phyloP scores from a whole-genome alignment of 2,797 vertebrate genomes.

The Naso thynnoides region DNA sequence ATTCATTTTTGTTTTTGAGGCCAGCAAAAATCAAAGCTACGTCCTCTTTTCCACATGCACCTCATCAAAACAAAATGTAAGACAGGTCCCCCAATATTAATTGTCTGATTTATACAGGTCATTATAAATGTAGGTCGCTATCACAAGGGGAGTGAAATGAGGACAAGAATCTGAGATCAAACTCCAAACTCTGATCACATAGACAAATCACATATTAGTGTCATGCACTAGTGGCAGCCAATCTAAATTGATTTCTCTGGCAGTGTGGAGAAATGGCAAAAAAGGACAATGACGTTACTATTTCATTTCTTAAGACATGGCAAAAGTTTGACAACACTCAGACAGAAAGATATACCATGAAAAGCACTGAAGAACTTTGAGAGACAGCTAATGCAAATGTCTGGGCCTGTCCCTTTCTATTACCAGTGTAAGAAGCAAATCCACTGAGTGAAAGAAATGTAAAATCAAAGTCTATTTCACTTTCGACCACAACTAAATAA shows the following conservation, averaged over 20 bases:
- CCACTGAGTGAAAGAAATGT: neutral
- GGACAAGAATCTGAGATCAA: conserved; percentile 33
- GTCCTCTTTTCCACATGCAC: conserved; percentile 40
- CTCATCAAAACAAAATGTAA: conserved; percentile 33
- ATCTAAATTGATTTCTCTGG: conserved; percentile 48
- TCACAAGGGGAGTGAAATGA: conserved; percentile 30
- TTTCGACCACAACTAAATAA: neutral
- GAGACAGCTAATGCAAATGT: neutral
- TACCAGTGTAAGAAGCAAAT: neutral
- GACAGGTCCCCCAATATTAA: no score
- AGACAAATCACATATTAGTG: conserved; percentile 35
- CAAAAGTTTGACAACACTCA: conserved; percentile 12
- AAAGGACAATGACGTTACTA: neutral
- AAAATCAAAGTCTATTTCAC: neutral
- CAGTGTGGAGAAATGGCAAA: conserved; percentile 20
- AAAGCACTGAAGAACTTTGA: neutral
- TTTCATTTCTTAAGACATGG: conserved; percentile 3
- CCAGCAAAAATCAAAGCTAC: conserved; percentile 51
- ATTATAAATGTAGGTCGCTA: conserved; percentile 22
- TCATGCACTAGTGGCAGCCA: conserved; percentile 23
- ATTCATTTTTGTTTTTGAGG: conserved; percentile 57
- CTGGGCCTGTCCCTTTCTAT: neutral
- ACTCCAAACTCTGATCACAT: conserved; percentile 49
- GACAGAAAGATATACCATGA: conserved; percentile 5
- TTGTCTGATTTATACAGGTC: conserved; percentile 52